A percentile compares a stretch with the other conserved stretches of the same genome.
Conservation (phyloP, 2,113 vertebrate genomes). For the Channa argus region DNA sequence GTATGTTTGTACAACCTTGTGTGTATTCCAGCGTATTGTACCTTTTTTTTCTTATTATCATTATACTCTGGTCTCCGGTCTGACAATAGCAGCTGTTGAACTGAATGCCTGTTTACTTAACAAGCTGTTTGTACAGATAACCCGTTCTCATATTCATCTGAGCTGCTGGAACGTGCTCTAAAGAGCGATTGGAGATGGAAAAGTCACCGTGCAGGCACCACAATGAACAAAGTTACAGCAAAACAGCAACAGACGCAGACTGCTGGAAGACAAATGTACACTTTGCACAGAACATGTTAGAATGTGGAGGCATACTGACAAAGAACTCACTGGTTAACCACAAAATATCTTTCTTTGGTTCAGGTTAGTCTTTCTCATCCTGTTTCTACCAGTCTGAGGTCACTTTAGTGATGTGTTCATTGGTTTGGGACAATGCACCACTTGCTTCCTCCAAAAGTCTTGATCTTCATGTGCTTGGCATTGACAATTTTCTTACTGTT, state of each 20-base stretch:
- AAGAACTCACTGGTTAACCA: too few species aligned
- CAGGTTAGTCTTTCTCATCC: too few species aligned
- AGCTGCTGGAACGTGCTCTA: conserved; percentile 32
- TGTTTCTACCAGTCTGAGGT: conserved; percentile 3
- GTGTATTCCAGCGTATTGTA: conserved; percentile 20
- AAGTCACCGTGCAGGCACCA: not conserved
- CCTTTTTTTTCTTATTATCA: not conserved
- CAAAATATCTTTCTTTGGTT: too few species aligned
- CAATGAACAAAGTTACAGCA: too few species aligned
- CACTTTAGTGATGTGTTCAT: conserved; percentile 19
- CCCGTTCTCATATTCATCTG: conserved; percentile 32
- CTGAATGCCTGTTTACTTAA: conserved; percentile 43
- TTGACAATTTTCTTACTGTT: too few species aligned
- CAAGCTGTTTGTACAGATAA: conserved; percentile 61
- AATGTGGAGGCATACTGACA: too few species aligned
- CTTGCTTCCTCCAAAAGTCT: not conserved
- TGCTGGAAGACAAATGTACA: too few species aligned
- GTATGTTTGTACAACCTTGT: not conserved
- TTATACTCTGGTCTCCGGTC: conserved; percentile 16
- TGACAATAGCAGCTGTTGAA: conserved; percentile 55
- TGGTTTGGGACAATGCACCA: conserved; percentile 11
- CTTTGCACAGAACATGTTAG: too few species aligned
- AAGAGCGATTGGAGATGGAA: conserved; percentile 4
- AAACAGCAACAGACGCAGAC: too few species aligned
- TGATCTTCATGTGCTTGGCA: too few species aligned